Conservation (phyloP, 2,797 vertebrate genomes). For the Sparus aurata region DNA sequence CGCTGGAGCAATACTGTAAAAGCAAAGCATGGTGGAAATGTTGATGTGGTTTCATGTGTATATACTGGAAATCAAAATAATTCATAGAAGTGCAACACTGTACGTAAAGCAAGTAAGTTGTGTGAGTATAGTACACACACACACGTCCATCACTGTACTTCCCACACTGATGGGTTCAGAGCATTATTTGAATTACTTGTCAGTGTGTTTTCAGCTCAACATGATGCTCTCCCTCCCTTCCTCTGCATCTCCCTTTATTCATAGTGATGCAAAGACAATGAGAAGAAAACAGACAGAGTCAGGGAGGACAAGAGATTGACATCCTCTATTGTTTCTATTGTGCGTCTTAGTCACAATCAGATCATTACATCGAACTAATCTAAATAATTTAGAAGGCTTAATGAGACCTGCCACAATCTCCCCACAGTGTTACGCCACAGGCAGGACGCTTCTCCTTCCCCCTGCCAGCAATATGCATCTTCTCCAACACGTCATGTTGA, state of each 20-base stretch:
- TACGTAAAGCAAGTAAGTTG: background rate
- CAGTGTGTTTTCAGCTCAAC: constrained; percentile 42
- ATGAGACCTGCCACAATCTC: constrained; percentile 55
- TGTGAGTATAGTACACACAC: constrained; percentile 11
- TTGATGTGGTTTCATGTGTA: background rate
- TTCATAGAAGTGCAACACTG: background rate
- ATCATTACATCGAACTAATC: constrained; percentile 64
- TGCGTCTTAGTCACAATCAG: constrained; percentile 53
- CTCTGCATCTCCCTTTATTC: constrained; percentile 20
- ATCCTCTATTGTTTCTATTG: constrained; percentile 46
- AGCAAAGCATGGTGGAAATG: background rate
- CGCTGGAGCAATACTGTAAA: background rate
- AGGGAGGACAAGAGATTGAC: constrained; percentile 49
- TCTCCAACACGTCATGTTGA: constrained; percentile 38
- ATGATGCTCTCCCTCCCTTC: background rate
- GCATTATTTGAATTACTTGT: constrained; percentile 47
- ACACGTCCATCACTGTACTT: constrained; percentile 15
- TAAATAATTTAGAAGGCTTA: constrained; percentile 75
- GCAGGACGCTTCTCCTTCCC: constrained; percentile 26
- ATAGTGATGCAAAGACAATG: constrained; percentile 44
- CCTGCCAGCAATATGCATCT: constrained; percentile 26
- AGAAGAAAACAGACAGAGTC: constrained; percentile 37
- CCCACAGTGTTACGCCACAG: constrained; percentile 9
- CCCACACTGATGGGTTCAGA: constrained; percentile 31
- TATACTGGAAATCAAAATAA: background rate